phyloP scores from a whole-genome alignment of 1,140 invertebrate species.

The Aphis gossypii region DNA sequence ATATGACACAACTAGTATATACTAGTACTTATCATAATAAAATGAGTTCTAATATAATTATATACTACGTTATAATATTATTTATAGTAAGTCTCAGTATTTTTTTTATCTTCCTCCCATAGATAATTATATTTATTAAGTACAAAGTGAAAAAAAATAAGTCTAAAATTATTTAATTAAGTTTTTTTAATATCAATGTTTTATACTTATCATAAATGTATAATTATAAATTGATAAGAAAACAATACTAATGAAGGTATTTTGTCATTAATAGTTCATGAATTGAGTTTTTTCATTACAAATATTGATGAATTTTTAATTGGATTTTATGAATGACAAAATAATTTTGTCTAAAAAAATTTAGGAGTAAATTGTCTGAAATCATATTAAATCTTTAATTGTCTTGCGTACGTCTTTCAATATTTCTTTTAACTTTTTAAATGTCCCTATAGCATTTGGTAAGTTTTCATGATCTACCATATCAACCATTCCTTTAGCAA shows the following conservation, averaged over 20 bases:
- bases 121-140: background rate
- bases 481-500: constrained; percentile 50
- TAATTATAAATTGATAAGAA: background rate
- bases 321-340: background rate
- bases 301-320: background rate
- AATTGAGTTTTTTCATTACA: background rate
- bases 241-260: background rate
- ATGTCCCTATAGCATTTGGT: constrained; percentile 36
- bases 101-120: no score
- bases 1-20: background rate
- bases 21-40: background rate
- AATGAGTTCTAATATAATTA: background rate
- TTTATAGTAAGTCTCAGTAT: background rate
- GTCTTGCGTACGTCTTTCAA: constrained; percentile 37
- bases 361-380: background rate
- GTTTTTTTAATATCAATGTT: background rate
- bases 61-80: background rate
- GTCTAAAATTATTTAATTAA: background rate
- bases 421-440: constrained; percentile 43
- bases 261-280: background rate
- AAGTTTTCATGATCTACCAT: constrained; percentile 49
- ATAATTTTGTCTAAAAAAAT: background rate
- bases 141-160: background rate
- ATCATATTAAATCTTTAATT: constrained; percentile 4
- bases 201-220: background rate